phyloP scores from a whole-genome alignment of 2,113 vertebrate species.

The Alligator mississippiensis region DNA sequence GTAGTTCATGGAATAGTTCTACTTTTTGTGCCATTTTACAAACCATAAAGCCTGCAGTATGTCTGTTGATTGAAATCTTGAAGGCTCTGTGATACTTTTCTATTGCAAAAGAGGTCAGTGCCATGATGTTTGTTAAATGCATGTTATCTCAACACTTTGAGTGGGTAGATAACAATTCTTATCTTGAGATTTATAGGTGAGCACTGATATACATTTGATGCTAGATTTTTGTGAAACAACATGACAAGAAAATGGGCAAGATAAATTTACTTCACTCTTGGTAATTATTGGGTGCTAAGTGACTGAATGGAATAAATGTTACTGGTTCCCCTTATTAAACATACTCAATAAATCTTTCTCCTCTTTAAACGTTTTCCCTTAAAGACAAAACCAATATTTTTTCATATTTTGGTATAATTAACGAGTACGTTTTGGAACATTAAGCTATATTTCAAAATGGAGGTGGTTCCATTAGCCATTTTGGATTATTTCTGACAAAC shows the following conservation, averaged over 20 bases:
- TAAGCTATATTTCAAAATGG: not conserved
- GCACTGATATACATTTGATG: slow-evolving; percentile 9
- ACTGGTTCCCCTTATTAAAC: not conserved
- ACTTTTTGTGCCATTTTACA: not conserved
- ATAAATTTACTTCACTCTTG: not conserved
- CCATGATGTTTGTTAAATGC: slow-evolving; percentile 7
- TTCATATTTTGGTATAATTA: not conserved
- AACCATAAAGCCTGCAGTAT: slow-evolving; percentile 1
- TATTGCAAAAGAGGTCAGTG: not conserved
- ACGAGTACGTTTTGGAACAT: not conserved
- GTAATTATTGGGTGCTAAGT: not conserved
- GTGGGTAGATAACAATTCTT: not conserved
- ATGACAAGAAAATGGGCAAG: slow-evolving; percentile 2
- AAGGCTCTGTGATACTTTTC: not conserved
- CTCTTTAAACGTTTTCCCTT: not conserved
- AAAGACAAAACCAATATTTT: not conserved
- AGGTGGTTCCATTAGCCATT: not conserved
- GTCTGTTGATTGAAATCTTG: slow-evolving; percentile 12
- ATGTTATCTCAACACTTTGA: slow-evolving; percentile 7
- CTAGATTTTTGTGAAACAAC: not conserved
- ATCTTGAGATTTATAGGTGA: slow-evolving; percentile 21
- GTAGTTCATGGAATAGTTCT: not conserved
- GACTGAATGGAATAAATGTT: not conserved
- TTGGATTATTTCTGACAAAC: slow-evolving; percentile 1
- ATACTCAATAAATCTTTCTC: not conserved